Evolutionary conservation across 2,888 invertebrate species (phyloP), one percentile per base, ranked within the genome.

Genomic region (Luffia ferchaultella): DNA sequence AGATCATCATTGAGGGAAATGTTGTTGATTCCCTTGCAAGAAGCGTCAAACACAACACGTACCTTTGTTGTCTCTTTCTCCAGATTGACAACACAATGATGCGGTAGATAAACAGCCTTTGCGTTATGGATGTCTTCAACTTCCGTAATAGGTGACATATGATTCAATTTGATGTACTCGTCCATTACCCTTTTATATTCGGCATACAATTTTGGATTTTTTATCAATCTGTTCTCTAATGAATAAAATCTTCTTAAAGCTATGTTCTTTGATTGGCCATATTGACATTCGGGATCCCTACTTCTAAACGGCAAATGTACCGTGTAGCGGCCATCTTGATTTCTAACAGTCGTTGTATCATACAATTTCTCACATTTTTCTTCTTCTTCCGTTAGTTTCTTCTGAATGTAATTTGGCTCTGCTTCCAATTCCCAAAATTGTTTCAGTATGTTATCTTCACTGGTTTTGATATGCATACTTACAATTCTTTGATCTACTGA

Each of bases 401-500:
- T 55, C 41, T 50, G 20, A 42, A 55, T 46, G 5, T 7, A 43
- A 9, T 54, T 46, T 47, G 55, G 54, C 48, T 57, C 55, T 7
- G 19, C 51, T 49, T 58, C 56, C 1, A 58, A 46, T 20, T 58
- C 56, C 55, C 56, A 57, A 30, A 59, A 57, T 48, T 30, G 41
- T 48, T 52, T 55, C 2, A 61, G 45, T 19, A 58, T 15, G 0
- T 58, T 51, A 45, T 60, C 58, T 46, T 54, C 55, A 16, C 50
- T 56, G 0, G 54, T 16, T 17, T 57, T 49, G 12, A 53, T 7
- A 51, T 58, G 58, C 30, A 57, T 16, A 18, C 40, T 57, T 5
- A 50, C 46, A 15, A 56, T 15, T 9, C 16, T 15, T 5, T 45
- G 48, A n/a, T n/a, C n/a, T 7, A 20, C 2, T n/a, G 15, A 16